These are phyloP conservation scores for Drosophila subpulchrella DNA, from an alignment of 1,140 invertebrate species.

Conservation along the genomic window DNA sequence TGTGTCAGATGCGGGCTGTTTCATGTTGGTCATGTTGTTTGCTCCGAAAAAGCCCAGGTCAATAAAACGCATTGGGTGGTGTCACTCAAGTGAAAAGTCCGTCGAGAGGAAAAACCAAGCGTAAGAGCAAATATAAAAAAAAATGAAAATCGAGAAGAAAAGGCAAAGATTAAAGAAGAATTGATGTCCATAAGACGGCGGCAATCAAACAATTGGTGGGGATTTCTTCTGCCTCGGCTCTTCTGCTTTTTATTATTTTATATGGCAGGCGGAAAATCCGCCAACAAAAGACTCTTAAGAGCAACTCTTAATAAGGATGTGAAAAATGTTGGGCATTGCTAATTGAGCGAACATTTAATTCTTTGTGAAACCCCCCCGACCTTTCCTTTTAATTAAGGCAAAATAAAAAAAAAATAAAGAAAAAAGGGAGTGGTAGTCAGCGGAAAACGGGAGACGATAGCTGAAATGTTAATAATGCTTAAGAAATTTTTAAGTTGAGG, in stretches of 20 bases:
- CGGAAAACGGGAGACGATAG: neutral
- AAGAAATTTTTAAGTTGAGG: slow-evolving; percentile 51
- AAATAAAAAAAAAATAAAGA: neutral
- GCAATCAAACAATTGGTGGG: slow-evolving; percentile 55
- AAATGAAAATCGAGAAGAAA: neutral
- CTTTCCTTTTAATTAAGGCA: slow-evolving; percentile 46
- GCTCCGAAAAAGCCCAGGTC: slow-evolving; percentile 10
- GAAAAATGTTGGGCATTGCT: slow-evolving; percentile 74
- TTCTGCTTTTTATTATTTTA: slow-evolving; percentile 59
- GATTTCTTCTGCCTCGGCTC: slow-evolving; percentile 14
- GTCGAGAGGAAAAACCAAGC: neutral
- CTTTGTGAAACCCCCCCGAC: slow-evolving; percentile 8
- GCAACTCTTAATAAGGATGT: slow-evolving; percentile 75
- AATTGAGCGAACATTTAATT: slow-evolving; percentile 73
- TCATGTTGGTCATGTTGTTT: slow-evolving; percentile 25
- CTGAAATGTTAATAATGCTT: slow-evolving; percentile 37
- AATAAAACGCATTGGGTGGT: slow-evolving; percentile 51
- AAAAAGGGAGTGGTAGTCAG: neutral
- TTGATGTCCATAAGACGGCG: slow-evolving; percentile 12
- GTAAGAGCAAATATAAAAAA: neutral
- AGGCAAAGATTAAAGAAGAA: slow-evolving; percentile 3
- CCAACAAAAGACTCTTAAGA: slow-evolving; percentile 37
- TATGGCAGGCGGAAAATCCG: slow-evolving; percentile 50
- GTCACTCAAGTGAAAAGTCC: slow-evolving; percentile 15
- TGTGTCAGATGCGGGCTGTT: slow-evolving; percentile 75